Evolutionary conservation across 2,797 vertebrate species (phyloP), one percentile per base, ranked within the genome.

Genomic region (Cygnus olor): DNA sequence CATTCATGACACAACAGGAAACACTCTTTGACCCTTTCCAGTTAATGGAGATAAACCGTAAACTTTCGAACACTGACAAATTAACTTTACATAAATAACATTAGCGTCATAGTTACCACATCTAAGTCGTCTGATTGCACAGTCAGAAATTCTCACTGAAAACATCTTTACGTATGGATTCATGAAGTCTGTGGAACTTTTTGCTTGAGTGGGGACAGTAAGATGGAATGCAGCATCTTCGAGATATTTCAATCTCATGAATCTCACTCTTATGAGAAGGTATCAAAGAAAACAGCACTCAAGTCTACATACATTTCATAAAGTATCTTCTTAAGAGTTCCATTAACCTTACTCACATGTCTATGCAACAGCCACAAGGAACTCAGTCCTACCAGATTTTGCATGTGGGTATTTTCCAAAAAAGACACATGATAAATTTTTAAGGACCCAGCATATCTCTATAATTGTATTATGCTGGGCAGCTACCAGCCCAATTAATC

Each of bases 271-370:
- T 30, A 74, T 69, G 25, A 69, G 70, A 78, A 8, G 5, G 25
- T 14, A 42, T 85, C 54, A 42, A 66, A 88, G 54, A 94, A 88
- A 80, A 32, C 17, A 84, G 53, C 36, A 54, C 45, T 65, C 68
- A 84, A 85, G 86, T 81, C 64, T 79, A 85, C 73, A 51, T 38
- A 77, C 32, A 18, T 88, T 89, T 89, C 81, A 69, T 70, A 25
- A 96, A 95, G 60, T 51, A 91, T 80, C 77, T 89, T 65, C 44
- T 97, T 84, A 58, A 27, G 63, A 7, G 18, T 92, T 79, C 84
- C 73, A 36, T 78, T 80, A 91, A 82, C 70, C 68, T 85, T 56
- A 64, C 32, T 74, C 36, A 79, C 40, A 47, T 28, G 34, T 54
- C 65, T 88, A 34, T 69, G 80, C 72, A 77, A 53, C 5, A 21